Evolutionary conservation across 2,888 invertebrate species (phyloP).

Genomic region (Parnassius glacialis): DNA sequence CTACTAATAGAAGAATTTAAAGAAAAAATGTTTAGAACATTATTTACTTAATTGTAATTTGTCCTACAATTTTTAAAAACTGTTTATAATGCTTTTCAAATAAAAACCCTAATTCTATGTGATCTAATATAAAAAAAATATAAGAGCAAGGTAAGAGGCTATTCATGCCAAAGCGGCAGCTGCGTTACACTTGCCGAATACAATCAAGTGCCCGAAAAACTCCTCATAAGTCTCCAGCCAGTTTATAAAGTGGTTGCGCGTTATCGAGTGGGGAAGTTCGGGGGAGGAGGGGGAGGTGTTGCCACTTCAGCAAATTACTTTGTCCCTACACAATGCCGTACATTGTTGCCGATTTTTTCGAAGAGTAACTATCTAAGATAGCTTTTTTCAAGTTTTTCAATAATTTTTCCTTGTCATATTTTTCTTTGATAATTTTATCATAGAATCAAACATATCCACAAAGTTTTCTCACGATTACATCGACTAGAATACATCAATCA

Average conservation of each 20-base stretch:
- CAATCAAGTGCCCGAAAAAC: slow-evolving; percentile 24
- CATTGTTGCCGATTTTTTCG: slow-evolving; percentile 36
- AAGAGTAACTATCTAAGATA: slow-evolving; percentile 32
- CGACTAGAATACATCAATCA: too few species aligned
- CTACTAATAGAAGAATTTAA: too few species aligned
- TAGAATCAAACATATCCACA: too few species aligned
- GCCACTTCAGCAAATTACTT: slow-evolving; percentile 41
- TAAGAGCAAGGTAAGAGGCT: neutral
- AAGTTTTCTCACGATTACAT: too few species aligned
- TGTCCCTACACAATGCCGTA: slow-evolving; percentile 37
- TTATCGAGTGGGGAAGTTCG: slow-evolving; percentile 34
- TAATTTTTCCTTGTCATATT: too few species aligned
- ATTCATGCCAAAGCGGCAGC: slow-evolving; percentile 10
- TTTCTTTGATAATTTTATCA: too few species aligned
- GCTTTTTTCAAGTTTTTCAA: neutral
- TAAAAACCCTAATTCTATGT: too few species aligned
- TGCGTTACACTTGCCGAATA: slow-evolving; percentile 17
- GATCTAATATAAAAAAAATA: neutral
- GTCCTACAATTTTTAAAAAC: too few species aligned
- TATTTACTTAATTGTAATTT: too few species aligned
- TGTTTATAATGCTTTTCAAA: too few species aligned
- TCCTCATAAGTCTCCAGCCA: slow-evolving; percentile 28
- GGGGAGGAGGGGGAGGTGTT: slow-evolving; percentile 33
- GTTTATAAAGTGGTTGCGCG: slow-evolving; percentile 35
- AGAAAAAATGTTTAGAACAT: too few species aligned